Percentiles rank a stretch among this genome's conserved stretches.
These are phyloP conservation scores for Drosophila rufa DNA, from an alignment of 1,140 invertebrate genomes.

Conservation along the genomic window DNA sequence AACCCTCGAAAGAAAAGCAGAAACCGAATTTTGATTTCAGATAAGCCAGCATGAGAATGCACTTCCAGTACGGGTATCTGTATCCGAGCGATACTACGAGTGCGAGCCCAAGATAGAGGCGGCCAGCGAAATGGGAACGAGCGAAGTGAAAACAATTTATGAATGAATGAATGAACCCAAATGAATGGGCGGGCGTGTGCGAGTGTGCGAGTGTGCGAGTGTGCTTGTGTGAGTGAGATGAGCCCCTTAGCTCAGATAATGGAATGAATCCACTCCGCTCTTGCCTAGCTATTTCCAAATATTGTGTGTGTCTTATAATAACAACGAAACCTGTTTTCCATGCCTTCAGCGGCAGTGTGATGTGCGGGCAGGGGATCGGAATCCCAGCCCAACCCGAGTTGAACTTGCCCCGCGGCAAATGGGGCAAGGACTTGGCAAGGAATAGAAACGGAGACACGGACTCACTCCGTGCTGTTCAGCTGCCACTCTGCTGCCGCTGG, in stretches of 20 bases:
- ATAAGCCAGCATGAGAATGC: conserved; percentile 54
- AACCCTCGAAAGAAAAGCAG: conserved; percentile 24
- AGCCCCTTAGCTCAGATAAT: conserved; percentile 60
- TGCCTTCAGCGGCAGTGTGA: conserved; percentile 8
- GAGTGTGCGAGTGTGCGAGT: conserved; percentile 5
- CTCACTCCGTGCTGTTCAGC: conserved; percentile 44
- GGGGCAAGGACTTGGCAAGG: conserved; percentile 67
- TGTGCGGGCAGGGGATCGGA: background rate
- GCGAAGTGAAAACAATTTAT: conserved; percentile 66
- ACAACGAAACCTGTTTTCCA: conserved; percentile 68
- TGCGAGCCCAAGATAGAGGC: conserved; percentile 54
- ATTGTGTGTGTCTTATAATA: conserved; percentile 46
- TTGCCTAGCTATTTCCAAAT: conserved; percentile 31
- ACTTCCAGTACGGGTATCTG: conserved; percentile 32
- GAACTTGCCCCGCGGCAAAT: conserved; percentile 74
- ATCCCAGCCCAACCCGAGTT: conserved; percentile 35
- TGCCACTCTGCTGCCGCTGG: conserved; percentile 35
- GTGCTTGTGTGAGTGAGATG: conserved; percentile 51
- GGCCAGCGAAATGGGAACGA: conserved; percentile 44
- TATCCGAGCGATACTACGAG: conserved; percentile 61
- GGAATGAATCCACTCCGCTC: conserved; percentile 50
- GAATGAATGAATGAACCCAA: conserved; percentile 59
- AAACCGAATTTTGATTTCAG: conserved; percentile 42
- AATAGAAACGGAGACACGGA: background rate
- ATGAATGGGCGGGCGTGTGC: conserved; percentile 36